phyloP scores from a whole-genome alignment of 2,888 invertebrate species.

The Cataglyphis rosenhaueri region DNA sequence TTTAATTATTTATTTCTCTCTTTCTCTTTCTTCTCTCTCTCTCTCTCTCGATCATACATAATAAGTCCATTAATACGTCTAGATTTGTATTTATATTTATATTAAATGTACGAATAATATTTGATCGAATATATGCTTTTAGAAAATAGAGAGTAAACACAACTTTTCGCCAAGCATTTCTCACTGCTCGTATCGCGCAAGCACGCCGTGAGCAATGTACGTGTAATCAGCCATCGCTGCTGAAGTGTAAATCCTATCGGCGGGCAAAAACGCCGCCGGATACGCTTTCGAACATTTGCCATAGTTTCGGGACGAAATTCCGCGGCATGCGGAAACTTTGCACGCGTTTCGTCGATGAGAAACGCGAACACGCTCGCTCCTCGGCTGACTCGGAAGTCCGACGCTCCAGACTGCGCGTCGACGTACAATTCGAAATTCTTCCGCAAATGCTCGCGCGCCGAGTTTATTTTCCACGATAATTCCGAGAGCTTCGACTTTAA shows the following conservation, averaged over 20 bases:
- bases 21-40: too few relatives aligned
- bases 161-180: conserved; percentile 30
- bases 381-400: not conserved
- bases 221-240: conserved; percentile 38
- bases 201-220: conserved; percentile 17
- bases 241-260: conserved; percentile 51
- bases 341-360: not conserved
- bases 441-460: conserved; percentile 12
- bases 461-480: conserved; percentile 27
- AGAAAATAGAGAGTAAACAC: not conserved
- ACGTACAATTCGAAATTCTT: conserved; percentile 30
- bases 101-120: not conserved
- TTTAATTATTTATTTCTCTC: not conserved
- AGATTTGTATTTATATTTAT: not conserved
- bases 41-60: not conserved
- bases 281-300: conserved; percentile 42
- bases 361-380: not conserved
- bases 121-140: not conserved
- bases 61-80: not conserved
- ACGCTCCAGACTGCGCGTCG: conserved; percentile 16
- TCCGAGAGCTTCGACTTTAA: conserved; percentile 27
- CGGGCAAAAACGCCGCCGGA: conserved; percentile 40
- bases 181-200: conserved; percentile 1
- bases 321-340: conserved; percentile 31
- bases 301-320: conserved; percentile 49